A percentile compares a stretch with the other conserved stretches of the same genome.
Evolutionary conservation across 2,888 invertebrate species (phyloP).

Genomic region (Entomobrya multifasciata): DNA sequence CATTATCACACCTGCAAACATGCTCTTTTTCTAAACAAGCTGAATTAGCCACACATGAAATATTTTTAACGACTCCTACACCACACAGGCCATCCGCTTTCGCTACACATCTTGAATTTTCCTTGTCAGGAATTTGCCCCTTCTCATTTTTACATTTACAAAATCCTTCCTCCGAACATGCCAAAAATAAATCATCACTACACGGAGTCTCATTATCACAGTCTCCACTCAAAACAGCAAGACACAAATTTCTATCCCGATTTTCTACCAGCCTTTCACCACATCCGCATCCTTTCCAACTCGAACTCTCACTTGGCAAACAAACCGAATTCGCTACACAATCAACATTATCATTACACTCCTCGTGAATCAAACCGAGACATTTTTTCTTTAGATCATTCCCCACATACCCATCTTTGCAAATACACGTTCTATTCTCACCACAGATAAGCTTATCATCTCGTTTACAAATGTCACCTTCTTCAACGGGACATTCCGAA

Average conservation of each 20-base stretch:
- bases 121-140: not conserved
- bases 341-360: not conserved
- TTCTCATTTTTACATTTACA: not conserved
- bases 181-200: not conserved
- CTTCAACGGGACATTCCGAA: not conserved
- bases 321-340: conserved; percentile 7
- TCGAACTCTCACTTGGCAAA: too few relatives aligned
- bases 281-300: not conserved
- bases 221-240: not conserved
- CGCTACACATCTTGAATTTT: not conserved
- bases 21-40: not conserved
- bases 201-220: not conserved
- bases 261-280: not conserved
- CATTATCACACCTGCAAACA: not conserved
- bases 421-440: not conserved
- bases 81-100: not conserved
- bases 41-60: not conserved
- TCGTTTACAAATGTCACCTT: not conserved
- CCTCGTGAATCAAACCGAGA: not conserved
- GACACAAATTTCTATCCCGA: not conserved
- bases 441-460: not conserved
- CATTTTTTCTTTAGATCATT: not conserved
- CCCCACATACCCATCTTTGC: not conserved
- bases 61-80: not conserved
- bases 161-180: not conserved